These are phyloP conservation scores for Syndactyla subalaris DNA, from an alignment of 2,797 vertebrate species.

Conservation along the genomic window DNA sequence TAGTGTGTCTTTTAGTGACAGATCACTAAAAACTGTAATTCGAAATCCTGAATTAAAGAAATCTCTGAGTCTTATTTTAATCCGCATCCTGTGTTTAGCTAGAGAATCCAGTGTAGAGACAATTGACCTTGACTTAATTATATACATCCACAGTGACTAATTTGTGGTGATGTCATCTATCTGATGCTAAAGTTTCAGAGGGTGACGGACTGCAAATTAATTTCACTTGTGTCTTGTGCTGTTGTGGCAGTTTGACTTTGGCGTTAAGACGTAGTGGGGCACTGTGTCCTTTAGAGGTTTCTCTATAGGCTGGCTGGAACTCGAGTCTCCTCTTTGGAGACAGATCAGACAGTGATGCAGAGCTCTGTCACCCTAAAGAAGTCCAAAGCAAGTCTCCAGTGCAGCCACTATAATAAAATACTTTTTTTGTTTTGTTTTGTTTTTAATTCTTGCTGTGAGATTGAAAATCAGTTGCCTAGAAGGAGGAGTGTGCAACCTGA, in stretches of 20 bases:
- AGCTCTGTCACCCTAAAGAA: background rate
- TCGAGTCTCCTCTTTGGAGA: background rate
- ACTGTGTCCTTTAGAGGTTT: background rate
- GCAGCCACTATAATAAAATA: background rate
- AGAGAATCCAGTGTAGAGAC: background rate
- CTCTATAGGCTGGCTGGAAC: background rate
- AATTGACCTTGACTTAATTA: constrained; percentile 2
- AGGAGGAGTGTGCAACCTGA: background rate
- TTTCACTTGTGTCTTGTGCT: background rate
- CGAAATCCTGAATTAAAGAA: constrained; percentile 7
- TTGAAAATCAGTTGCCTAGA: background rate
- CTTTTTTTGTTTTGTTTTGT: background rate
- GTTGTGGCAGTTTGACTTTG: background rate
- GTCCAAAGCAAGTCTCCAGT: background rate
- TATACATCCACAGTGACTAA: background rate
- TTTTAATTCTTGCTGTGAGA: background rate
- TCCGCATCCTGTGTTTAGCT: background rate
- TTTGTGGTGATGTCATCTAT: constrained; percentile 12
- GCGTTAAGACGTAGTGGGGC: background rate
- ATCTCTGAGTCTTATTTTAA: constrained; percentile 12
- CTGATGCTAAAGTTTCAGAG: background rate
- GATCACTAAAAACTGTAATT: constrained; percentile 7
- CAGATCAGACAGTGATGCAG: background rate
- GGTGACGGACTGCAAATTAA: background rate
- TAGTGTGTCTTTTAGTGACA: background rate